phyloP scores from a whole-genome alignment of 2,797 vertebrate species.

The Capromys pilorides region DNA sequence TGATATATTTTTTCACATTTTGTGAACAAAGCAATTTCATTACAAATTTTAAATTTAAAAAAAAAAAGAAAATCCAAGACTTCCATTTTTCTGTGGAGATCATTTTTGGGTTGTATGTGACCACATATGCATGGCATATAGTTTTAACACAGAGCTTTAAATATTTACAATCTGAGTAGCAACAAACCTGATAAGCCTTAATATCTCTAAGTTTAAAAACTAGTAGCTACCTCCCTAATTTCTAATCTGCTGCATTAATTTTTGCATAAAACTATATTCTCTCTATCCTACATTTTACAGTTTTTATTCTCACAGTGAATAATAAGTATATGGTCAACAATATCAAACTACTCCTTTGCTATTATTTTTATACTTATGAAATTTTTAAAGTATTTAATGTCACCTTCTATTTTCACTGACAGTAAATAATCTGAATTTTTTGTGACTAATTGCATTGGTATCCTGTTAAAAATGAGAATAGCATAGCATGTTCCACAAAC shows the following conservation, averaged over 20 bases:
- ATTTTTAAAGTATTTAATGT: constrained; percentile 48
- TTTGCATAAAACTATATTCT: constrained; percentile 12
- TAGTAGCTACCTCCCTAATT: constrained; percentile 46
- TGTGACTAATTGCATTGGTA: neutral
- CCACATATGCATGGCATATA: neutral
- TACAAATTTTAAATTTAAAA: too few species aligned
- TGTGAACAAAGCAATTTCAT: too few species aligned
- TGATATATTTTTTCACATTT: too few species aligned
- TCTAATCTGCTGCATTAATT: constrained; percentile 31
- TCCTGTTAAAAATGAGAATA: neutral
- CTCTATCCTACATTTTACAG: constrained; percentile 36
- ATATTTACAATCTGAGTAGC: neutral
- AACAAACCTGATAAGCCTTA: constrained; percentile 53
- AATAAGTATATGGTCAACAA: neutral
- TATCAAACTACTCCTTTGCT: neutral
- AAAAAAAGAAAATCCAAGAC: neutral
- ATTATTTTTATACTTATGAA: constrained; percentile 22
- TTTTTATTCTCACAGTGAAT: constrained; percentile 10
- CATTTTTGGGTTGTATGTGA: constrained; percentile 21
- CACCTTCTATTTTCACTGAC: neutral
- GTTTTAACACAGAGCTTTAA: constrained; percentile 56
- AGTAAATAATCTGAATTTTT: constrained; percentile 15
- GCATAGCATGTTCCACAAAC: neutral
- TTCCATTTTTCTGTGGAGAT: constrained; percentile 38
- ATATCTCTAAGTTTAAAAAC: constrained; percentile 56